Evolutionary conservation across 2,888 invertebrate genomes (phyloP), one percentile per base, ranked within the genome.

Genomic region (Mechanitis messenoides): DNA sequence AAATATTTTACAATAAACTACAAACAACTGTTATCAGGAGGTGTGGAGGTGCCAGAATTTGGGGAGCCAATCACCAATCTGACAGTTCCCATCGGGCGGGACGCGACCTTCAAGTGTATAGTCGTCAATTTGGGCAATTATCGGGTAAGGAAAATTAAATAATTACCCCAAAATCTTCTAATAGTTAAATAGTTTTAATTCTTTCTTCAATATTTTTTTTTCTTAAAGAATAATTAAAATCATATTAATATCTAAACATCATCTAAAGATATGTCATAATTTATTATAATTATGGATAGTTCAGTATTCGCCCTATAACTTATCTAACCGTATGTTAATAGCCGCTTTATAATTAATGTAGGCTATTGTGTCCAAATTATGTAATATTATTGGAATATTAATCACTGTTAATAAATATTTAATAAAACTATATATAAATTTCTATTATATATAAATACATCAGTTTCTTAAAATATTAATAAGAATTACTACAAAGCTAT

Each of bases 81-180:
- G 72, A 96, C 96, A 62, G 93, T 96, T 65, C 93, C 96, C 58
- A 92, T 96, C 64, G 96, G 96, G 71, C 92, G 97, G 75, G 97
- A 97, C 87, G 96, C 96, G 61, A 95, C 94, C 70, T 96, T 97
- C 86, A 95, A 94, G 80, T 97, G 97, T 86, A 93, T 94, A 78
- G 96, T 97, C 69, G 93, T 94, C 78, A 95, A 96, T 86, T 92
- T 97, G 73, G 96, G 96, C 69, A 96, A 96, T 79, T 97, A 95
- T 90, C 93, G 96, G 90, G 97, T 97, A 91, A 94, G 93, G 35
- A 55, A 28, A 60, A 55, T 33, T 9, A 35, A n/a, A 38, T 46
- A 45, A 50, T 46, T 56, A 20, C 46, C 11, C 9, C 12, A 38
- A 20, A 7, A 50, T 31, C 3, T 50, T 50, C 9, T 50, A 31